These are phyloP conservation scores for Catagonus wagneri DNA, from an alignment of 2,113 vertebrate species.

Conservation along the genomic window DNA sequence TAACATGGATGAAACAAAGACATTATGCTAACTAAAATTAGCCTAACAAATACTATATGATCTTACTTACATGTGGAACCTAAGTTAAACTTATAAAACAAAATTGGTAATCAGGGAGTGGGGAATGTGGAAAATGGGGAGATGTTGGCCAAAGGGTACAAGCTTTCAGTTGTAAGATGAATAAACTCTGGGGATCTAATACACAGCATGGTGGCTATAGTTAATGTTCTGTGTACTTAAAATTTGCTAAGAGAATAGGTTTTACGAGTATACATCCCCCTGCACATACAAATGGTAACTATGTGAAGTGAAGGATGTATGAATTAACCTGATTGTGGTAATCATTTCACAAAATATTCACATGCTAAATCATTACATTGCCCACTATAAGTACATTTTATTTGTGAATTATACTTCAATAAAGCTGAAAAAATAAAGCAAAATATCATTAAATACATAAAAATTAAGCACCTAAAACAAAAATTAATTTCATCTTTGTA, in stretches of 20 bases:
- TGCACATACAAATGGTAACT: no score
- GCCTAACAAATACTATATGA: background rate
- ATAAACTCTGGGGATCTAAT: no score
- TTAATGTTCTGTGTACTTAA: no score
- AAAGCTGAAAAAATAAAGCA: background rate
- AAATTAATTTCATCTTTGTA: background rate
- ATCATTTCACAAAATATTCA: background rate
- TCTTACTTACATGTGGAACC: no score
- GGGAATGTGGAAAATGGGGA: background rate
- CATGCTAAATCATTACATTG: background rate
- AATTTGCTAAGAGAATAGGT: no score
- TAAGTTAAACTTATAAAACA: no score
- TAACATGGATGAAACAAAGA: no score
- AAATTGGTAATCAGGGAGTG: background rate
- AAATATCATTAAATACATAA: background rate
- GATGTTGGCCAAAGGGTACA: background rate
- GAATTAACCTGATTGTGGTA: no score
- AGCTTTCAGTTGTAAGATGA: background rate
- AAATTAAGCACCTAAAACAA: background rate
- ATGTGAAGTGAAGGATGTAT: no score
- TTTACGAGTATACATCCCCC: no score
- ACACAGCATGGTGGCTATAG: no score
- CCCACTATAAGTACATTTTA: background rate
- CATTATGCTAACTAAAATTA: background rate
- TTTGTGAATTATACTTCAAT: background rate